Conservation (phyloP, 2,888 invertebrate species). For the Stenodera caucasica region DNA sequence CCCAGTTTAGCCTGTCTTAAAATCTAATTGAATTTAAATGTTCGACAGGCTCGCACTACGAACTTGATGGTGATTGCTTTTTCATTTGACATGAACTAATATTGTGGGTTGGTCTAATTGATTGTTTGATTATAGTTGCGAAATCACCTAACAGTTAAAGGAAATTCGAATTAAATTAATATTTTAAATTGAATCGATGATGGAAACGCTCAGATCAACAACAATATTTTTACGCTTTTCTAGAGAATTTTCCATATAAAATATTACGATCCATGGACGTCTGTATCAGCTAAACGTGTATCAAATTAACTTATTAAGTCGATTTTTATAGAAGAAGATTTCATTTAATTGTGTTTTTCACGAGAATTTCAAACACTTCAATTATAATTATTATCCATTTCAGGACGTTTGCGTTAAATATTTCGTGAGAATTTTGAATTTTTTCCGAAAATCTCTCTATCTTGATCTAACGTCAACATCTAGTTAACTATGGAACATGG, state of each 20-base stretch:
- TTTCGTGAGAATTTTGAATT: slow-evolving; percentile 1
- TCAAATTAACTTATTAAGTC: slow-evolving; percentile 1
- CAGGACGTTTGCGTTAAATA: background rate
- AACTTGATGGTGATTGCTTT: background rate
- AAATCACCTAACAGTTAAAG: background rate
- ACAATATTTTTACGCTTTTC: too few relatives aligned
- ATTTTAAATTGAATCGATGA: too few relatives aligned
- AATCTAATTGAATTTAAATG: slow-evolving; percentile 6
- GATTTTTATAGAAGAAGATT: background rate
- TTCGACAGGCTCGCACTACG: background rate
- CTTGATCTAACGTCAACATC: background rate
- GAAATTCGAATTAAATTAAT: too few relatives aligned
- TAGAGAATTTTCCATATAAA: background rate
- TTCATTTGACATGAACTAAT: background rate
- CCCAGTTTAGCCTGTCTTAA: background rate
- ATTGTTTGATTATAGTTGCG: background rate
- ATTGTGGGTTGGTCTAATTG: background rate
- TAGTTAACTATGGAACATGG: background rate
- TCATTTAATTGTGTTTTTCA: background rate
- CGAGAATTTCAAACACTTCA: background rate
- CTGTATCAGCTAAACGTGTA: background rate
- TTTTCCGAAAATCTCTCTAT: background rate
- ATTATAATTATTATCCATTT: background rate
- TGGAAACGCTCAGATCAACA: too few relatives aligned
- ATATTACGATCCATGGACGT: background rate